phyloP scores from a whole-genome alignment of 2,113 vertebrate species.

The Stigmatopora argus region DNA sequence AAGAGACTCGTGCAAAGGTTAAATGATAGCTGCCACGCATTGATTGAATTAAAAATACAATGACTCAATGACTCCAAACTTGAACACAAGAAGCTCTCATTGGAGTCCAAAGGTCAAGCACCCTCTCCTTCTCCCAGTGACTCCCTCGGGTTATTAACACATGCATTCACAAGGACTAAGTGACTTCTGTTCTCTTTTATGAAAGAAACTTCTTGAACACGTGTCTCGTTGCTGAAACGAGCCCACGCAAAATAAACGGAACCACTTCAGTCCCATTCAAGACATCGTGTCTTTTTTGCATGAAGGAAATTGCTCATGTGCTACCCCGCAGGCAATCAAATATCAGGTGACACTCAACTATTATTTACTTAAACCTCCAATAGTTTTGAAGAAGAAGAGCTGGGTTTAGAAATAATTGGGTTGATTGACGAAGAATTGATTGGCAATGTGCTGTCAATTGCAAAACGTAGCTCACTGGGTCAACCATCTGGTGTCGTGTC shows the following conservation, averaged over 20 bases:
- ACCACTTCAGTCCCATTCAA: not conserved
- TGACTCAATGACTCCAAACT: not conserved
- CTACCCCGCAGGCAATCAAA: not conserved
- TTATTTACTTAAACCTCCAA: not conserved
- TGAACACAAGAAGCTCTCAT: not conserved
- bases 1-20: not conserved
- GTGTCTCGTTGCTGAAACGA: not conserved
- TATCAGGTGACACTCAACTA: not conserved
- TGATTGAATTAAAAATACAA: not conserved
- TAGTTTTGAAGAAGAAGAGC: not conserved
- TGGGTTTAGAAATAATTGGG: too few species aligned
- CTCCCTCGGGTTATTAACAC: not conserved
- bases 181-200: constrained; percentile 1
- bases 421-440: not conserved
- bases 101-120: not conserved
- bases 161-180: not conserved
- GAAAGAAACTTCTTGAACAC: not conserved
- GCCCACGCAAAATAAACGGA: not conserved
- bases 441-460: constrained; percentile 6
- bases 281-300: not conserved
- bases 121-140: not conserved
- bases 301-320: not conserved
- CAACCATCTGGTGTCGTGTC: constrained; percentile 18
- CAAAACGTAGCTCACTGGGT: constrained; percentile 25
- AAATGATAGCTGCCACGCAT: constrained; percentile 2